Percentiles rank a stretch among this genome's conserved stretches.
Conservation (phyloP, 2,113 vertebrate species). For the Piaya cayana region DNA sequence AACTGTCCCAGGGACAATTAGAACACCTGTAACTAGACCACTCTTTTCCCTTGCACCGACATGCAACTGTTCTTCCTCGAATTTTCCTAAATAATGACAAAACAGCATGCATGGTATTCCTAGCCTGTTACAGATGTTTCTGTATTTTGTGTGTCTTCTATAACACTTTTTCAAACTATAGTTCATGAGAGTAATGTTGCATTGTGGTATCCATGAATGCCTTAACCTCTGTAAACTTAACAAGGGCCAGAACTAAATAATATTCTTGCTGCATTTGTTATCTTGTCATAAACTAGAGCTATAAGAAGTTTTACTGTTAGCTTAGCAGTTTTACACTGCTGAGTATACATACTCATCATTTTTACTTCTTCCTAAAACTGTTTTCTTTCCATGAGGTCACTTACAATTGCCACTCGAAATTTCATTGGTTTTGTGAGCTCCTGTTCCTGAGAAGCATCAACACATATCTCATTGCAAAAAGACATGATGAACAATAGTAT, state of each 20-base stretch:
- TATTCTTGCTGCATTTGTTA: constrained; percentile 4
- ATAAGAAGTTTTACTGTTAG: constrained; percentile 16
- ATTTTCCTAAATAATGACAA: background rate
- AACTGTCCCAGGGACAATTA: background rate
- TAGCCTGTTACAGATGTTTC: background rate
- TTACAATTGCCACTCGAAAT: background rate
- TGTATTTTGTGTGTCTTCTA: background rate
- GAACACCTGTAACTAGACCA: background rate
- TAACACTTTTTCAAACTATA: background rate
- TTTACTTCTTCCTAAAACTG: background rate
- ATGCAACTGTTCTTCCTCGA: background rate
- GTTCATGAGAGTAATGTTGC: background rate
- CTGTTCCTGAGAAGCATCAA: background rate
- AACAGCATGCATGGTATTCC: background rate
- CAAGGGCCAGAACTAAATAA: background rate
- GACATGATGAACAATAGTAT: background rate
- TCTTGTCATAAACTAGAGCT: background rate
- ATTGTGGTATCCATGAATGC: background rate
- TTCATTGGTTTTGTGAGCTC: background rate
- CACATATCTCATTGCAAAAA: background rate
- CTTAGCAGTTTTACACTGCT: background rate
- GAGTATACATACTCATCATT: background rate
- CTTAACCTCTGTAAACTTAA: background rate
- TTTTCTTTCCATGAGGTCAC: background rate
- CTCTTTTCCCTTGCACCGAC: background rate